A percentile compares a stretch with the other conserved stretches of the same genome.
Conservation (phyloP, 2,797 vertebrate species). For the Rhabdophis nuchalis region DNA sequence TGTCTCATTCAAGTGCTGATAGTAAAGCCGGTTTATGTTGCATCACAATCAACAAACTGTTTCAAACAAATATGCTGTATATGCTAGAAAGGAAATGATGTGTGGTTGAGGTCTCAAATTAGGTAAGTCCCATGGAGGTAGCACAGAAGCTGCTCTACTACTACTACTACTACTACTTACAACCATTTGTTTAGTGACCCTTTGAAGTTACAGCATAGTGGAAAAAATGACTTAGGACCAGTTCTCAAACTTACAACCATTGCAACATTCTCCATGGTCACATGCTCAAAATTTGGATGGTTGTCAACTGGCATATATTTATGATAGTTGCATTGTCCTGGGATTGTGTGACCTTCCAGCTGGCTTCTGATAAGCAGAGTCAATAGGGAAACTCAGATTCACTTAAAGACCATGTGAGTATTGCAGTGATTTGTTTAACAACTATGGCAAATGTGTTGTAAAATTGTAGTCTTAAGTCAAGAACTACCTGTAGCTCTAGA, state of each 20-base stretch:
- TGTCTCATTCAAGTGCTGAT: not conserved
- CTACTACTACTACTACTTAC: not conserved
- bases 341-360: not conserved
- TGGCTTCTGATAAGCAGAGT: not conserved
- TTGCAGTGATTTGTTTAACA: not conserved
- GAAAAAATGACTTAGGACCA: not conserved
- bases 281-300: not conserved
- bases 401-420: not conserved
- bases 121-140: not conserved
- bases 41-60: not conserved
- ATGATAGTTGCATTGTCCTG: not conserved
- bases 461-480: not conserved
- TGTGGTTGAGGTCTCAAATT: not conserved
- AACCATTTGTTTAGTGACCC: not conserved
- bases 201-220: not conserved
- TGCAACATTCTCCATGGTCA: not conserved
- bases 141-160: not conserved
- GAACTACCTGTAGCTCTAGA: not conserved
- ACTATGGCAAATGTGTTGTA: not conserved
- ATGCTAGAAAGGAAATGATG: not conserved
- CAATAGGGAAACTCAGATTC: not conserved
- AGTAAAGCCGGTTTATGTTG: not conserved
- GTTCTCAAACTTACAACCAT: not conserved
- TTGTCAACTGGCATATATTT: not conserved
- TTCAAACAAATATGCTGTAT: not conserved